Evolutionary conservation across 2,113 vertebrate genomes (phyloP).

Genomic region (Oreochromis aureus): DNA sequence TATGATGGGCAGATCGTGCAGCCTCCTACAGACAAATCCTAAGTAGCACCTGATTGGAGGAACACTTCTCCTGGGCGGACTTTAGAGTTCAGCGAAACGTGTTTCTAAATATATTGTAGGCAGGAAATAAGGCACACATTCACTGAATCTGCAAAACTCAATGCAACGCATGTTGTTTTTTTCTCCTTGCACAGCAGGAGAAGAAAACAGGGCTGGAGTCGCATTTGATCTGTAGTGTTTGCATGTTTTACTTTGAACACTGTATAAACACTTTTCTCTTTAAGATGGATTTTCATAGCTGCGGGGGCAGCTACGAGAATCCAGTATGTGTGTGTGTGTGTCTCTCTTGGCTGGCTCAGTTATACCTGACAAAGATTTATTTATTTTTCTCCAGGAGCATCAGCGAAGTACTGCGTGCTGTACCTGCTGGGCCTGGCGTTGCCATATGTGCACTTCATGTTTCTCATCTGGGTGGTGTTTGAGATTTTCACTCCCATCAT

Average conservation of each 20-base stretch:
- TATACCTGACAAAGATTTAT: background rate
- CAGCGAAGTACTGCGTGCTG: constrained; percentile 77
- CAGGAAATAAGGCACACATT: background rate
- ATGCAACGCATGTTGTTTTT: background rate
- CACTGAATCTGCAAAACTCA: background rate
- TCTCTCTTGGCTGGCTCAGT: background rate
- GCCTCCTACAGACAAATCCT: background rate
- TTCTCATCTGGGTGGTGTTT: constrained; percentile 92
- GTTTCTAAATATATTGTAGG: background rate
- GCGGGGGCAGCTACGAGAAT: background rate
- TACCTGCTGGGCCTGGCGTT: constrained; percentile 86
- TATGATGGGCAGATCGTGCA: background rate
- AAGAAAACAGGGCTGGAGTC: background rate
- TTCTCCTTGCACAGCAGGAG: background rate
- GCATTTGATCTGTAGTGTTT: background rate
- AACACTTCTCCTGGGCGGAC: background rate
- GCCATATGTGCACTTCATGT: constrained; percentile 87
- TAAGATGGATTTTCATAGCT: background rate
- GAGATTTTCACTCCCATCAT: constrained; percentile 96
- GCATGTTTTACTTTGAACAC: background rate
- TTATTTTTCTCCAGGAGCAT: constrained; percentile 71
- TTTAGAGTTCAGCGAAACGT: background rate
- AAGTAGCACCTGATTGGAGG: background rate
- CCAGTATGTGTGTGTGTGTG: background rate
- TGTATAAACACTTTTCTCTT: background rate